Evolutionary conservation across 1,140 invertebrate genomes (phyloP), one percentile per base, ranked within the genome.

Genomic region (Hypothenemus hampei): DNA sequence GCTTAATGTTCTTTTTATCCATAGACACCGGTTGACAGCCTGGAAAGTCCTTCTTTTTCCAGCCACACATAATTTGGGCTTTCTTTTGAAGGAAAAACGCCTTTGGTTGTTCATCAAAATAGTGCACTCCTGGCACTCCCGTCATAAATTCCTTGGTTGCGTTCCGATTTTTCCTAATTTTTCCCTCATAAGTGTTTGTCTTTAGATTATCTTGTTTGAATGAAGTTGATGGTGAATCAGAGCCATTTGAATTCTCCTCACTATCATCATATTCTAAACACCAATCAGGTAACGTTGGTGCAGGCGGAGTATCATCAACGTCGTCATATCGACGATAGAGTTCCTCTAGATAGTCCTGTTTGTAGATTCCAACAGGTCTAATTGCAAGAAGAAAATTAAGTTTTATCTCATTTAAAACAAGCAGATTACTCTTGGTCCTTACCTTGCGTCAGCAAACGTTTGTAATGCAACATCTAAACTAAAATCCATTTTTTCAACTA

Each of bases 11-110:
- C 0, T 81, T 67, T 3, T 75, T 71, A 65, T 93, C 85, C 93
- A 99, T 97, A 0, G 94, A 98, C 0, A 99, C 93, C 0, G 97
- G 97, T 68, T 99, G 97, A 40, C 83, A 84, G 3, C 97, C 97
- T 3, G 96, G 95, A 73, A 99, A 99, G 6, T 91, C 92, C 43
- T 76, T 78, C 72, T 68, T 75, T 18, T 80, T 70, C 88, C 88
- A 97, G 16, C 76, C 76, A 70, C 92, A 96, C 76, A 95, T 89
- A 4, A 80, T 67, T 68, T 93, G 87, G 1, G 86, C 82, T 66
- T 81, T 86, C 49, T 73, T 72, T 68, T 93, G 91, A 4, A 98
- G 74, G n/a, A 81, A 72, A 3, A 65, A 65, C 0, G 89, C 67
- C 58, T 81, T 80, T 0, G 78, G 77, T 59, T 81, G 75, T 45